Conservation (phyloP, 2,113 vertebrate species). For the Passer domesticus region DNA sequence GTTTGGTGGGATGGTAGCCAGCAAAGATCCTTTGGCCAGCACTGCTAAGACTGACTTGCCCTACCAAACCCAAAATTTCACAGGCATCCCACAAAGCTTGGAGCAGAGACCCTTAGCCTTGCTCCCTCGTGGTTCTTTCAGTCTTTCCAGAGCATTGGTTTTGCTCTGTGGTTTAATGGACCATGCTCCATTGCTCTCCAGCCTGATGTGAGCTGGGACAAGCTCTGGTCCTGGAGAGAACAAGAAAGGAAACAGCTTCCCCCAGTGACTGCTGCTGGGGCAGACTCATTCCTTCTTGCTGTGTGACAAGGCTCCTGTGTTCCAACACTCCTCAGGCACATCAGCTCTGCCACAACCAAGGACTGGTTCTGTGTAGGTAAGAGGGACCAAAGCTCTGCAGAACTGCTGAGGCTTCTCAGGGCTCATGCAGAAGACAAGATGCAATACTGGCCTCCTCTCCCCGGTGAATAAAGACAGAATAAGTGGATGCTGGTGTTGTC, state of each 20-base stretch:
- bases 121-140: background rate
- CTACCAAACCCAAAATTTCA: background rate
- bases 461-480: conserved; percentile 28
- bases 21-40: background rate
- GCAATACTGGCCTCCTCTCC: background rate
- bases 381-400: background rate
- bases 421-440: background rate
- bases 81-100: background rate
- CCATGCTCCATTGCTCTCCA: background rate
- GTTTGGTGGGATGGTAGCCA: background rate
- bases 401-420: background rate
- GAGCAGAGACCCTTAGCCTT: background rate
- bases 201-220: background rate
- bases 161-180: background rate
- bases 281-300: background rate
- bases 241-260: background rate
- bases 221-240: background rate
- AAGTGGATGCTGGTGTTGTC: background rate
- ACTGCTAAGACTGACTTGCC: background rate
- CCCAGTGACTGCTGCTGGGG: background rate
- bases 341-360: background rate
- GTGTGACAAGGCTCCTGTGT: background rate
- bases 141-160: background rate
- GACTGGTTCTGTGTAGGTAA: background rate
- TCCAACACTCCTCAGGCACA: background rate